Conservation (phyloP, 2,113 vertebrate genomes). For the Myodes glareolus region DNA sequence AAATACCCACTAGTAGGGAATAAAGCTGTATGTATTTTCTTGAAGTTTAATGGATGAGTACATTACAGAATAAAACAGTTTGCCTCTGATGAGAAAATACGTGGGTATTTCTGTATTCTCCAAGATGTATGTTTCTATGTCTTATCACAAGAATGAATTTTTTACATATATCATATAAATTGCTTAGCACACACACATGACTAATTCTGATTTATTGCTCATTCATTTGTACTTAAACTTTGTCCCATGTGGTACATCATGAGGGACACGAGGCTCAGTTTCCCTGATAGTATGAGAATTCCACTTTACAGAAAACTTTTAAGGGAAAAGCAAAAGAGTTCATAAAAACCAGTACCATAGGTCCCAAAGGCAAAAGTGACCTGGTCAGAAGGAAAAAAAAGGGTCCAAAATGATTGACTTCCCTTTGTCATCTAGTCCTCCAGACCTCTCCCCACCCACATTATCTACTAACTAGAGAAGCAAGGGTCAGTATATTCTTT, state of each 20-base stretch:
- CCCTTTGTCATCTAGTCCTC: neutral
- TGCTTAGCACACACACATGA: neutral
- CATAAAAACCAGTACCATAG: rapidly evolving
- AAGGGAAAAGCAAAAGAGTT: neutral
- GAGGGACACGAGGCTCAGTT: no score
- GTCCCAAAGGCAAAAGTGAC: neutral
- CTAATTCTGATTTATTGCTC: neutral
- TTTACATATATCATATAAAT: neutral
- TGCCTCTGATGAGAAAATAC: neutral
- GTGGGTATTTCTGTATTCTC: no score
- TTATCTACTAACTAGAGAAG: neutral
- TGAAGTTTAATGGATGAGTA: neutral
- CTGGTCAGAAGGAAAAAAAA: neutral
- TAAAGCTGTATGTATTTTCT: neutral
- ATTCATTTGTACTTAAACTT: neutral
- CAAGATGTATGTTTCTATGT: neutral
- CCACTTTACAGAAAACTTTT: neutral
- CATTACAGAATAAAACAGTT: neutral
- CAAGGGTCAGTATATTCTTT: neutral
- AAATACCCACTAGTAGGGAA: neutral
- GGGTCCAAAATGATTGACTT: neutral
- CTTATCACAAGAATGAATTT: neutral
- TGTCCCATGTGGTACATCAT: neutral
- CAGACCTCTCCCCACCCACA: neutral
- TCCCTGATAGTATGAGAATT: neutral